Conservation (phyloP, 2,797 vertebrate genomes). For the Glyptemys insculpta region DNA sequence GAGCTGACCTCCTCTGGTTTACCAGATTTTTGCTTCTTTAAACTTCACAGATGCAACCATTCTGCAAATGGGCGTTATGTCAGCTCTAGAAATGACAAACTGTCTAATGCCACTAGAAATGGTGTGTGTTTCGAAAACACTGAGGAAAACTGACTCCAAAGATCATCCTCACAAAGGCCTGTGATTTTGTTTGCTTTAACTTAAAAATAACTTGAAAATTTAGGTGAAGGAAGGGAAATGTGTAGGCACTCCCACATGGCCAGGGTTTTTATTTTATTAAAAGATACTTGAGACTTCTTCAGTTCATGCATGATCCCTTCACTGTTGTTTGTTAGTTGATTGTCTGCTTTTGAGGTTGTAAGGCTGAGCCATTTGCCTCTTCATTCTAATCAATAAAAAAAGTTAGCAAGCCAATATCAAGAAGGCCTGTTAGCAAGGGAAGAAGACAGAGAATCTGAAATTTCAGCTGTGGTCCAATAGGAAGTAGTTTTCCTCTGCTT, state of each 20-base stretch:
- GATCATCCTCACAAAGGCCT: not conserved
- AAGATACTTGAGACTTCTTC: not conserved
- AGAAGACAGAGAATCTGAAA: no score
- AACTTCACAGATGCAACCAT: not conserved
- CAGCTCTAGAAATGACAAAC: not conserved
- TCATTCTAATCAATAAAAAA: not conserved
- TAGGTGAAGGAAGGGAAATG: not conserved
- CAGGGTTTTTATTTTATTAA: not conserved
- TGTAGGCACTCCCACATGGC: not conserved
- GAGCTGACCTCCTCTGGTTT: not conserved
- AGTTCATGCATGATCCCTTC: no score
- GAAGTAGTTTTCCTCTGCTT: not conserved
- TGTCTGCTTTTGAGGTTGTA: not conserved
- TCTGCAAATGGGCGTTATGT: not conserved
- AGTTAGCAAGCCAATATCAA: no score
- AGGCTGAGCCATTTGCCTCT: not conserved
- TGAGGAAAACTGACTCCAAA: not conserved
- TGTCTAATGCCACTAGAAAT: not conserved
- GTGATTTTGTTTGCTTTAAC: not conserved
- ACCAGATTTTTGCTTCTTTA: not conserved
- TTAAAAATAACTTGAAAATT: not conserved
- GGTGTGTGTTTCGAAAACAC: not conserved
- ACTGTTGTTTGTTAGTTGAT: not conserved
- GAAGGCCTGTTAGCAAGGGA: no score
- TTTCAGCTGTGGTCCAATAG: not conserved